phyloP scores from a whole-genome alignment of 1,140 invertebrate genomes.

The Choristoneura fumiferana region DNA sequence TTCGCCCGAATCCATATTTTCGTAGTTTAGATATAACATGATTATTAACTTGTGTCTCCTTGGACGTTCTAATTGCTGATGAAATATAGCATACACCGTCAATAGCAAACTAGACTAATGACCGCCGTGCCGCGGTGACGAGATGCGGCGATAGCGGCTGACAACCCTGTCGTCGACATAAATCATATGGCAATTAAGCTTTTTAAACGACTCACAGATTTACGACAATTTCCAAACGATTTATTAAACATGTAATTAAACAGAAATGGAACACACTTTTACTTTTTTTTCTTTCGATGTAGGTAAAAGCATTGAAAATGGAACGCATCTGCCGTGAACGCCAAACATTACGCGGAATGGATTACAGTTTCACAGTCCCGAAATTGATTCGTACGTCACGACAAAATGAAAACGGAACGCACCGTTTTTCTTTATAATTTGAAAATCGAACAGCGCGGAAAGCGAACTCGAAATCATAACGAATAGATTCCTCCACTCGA shows the following conservation, averaged over 20 bases:
- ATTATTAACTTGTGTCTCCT: conserved; percentile 19
- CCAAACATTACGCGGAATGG: background rate
- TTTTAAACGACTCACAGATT: conserved; percentile 45
- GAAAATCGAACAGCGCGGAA: conserved; percentile 9
- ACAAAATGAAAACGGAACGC: conserved; percentile 10
- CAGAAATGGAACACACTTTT: conserved; percentile 17
- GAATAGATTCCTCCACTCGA: conserved; percentile 49
- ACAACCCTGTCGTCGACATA: conserved; percentile 31
- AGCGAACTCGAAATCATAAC: conserved; percentile 46
- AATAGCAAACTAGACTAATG: conserved; percentile 21
- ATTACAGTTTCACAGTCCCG: background rate
- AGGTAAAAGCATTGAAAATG: conserved; percentile 9
- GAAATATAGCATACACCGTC: conserved; percentile 26
- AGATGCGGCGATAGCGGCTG: conserved; percentile 30
- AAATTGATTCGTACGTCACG: background rate
- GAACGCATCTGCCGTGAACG: background rate
- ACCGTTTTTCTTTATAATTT: conserved; percentile 13
- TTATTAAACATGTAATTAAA: conserved; percentile 19
- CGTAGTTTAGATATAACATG: conserved; percentile 11
- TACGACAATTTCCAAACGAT: conserved; percentile 34
- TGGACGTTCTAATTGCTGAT: conserved; percentile 30
- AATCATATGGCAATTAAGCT: conserved; percentile 49
- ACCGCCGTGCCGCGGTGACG: conserved; percentile 23
- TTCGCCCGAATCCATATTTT: conserved; percentile 8
- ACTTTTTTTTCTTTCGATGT: background rate